Base-by-base conservation (phyloP, 2,113 vertebrate species). In the Asarcornis scutulata region DNA sequence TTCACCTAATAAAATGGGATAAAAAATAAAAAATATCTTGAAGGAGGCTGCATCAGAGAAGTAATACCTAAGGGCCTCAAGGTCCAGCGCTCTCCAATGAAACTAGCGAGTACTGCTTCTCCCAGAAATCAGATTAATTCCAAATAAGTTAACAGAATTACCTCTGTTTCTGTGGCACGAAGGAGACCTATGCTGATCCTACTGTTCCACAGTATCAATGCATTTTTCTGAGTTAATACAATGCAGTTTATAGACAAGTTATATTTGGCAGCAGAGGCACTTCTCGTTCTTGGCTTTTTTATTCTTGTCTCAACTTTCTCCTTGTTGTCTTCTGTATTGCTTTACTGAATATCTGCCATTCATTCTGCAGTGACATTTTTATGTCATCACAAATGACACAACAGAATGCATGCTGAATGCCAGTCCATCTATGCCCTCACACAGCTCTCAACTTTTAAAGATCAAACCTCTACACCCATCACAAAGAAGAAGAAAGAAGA, bases 1-100 rank as follows among this genome's bases (percentile, higher is more conserved):
- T 53, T 72, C 42, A 89, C 40, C 75, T 66, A 82, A 72, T 71
- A 78, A 95, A 92, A 92, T 34, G 21, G 79, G 34, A 82, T 87
- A 48, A 48, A 48, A 1, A 38, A 71, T 25, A 82, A 89, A 1
- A 82, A 89, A 1, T 42, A 67, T 25, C n/a, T 64, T 48, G 29
- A 42, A 89, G 72, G 25, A 74, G 71, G 32, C 48, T 85, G 66
- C 68, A 82, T 46, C 36, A 55, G 58, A 62, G 31, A 73, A 92
- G 18, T 38, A 85, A 69, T 2, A 88, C 4, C 40, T 80, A 56
- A 13, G 48, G 64, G 31, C 27, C 34, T 17, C 0, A 3, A 52
- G 20, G 58, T 59, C 12, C 31, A 82, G 3, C 12, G 69, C 38
- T 85, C 32, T 85, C 32, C 22, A 56, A 46, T n/a, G 27, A 46